Conservation (phyloP, 2,113 vertebrate genomes). For the Euleptes europaea region DNA sequence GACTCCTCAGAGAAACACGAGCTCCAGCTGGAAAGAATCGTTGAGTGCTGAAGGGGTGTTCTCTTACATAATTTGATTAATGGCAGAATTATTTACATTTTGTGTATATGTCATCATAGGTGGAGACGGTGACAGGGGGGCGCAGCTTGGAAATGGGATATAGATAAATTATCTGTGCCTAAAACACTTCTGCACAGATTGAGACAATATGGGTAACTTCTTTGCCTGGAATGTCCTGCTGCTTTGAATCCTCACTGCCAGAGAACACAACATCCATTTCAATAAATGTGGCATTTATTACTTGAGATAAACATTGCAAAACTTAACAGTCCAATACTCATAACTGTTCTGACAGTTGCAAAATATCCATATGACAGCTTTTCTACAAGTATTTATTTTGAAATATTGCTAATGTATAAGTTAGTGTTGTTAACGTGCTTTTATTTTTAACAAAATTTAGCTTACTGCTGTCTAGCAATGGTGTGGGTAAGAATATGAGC, state of each 20-base stretch:
- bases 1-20: not conserved
- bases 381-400: conserved; percentile 62
- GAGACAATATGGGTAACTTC: conserved; percentile 55
- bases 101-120: not conserved
- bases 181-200: conserved; percentile 52
- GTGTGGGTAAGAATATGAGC: not conserved
- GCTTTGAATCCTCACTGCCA: conserved; percentile 59
- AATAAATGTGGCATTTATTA: conserved; percentile 61
- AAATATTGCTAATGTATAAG: conserved; percentile 27
- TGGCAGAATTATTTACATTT: not conserved
- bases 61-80: not conserved
- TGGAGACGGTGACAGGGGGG: not conserved
- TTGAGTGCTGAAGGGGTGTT: conserved; percentile 25
- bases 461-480: not conserved
- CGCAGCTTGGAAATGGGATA: not conserved
- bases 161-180: conserved; percentile 50
- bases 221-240: conserved; percentile 65
- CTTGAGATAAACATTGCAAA: conserved; percentile 66
- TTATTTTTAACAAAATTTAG: not conserved
- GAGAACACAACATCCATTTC: conserved; percentile 65
- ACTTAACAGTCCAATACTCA: conserved; percentile 66
- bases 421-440: conserved; percentile 46
- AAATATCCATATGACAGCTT: conserved; percentile 60
- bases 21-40: conserved; percentile 17
- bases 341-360: conserved; percentile 62